A percentile compares a stretch with the other conserved stretches of the same genome.
Evolutionary conservation across 2,888 invertebrate genomes (phyloP).

Genomic region (Hyposoter didymator): DNA sequence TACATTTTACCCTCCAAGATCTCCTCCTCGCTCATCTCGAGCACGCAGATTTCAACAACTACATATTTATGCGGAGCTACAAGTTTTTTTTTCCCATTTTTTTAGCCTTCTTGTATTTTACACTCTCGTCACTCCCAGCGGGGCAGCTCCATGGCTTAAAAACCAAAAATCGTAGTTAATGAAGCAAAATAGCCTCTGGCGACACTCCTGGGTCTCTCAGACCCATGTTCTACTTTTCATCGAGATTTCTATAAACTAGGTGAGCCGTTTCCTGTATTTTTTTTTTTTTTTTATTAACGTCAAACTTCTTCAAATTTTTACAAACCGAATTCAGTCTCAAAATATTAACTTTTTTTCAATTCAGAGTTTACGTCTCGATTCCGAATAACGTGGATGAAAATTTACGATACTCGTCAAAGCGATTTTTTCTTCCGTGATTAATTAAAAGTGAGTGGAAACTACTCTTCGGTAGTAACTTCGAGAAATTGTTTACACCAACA

Average conservation of each 20-base stretch:
- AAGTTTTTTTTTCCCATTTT: conserved; percentile 9
- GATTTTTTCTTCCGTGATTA: background rate
- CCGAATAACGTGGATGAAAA: background rate
- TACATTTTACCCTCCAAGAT: conserved; percentile 26
- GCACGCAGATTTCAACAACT: conserved; percentile 32
- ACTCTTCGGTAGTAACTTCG: background rate
- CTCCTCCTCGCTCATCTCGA: background rate
- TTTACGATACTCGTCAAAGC: background rate
- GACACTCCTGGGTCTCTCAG: background rate
- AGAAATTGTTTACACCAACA: background rate
- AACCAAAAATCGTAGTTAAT: conserved; percentile 21
- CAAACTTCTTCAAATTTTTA: background rate
- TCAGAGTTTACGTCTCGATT: background rate
- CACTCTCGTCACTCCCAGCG: conserved; percentile 70
- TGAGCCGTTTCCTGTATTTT: background rate
- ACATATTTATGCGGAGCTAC: conserved; percentile 7
- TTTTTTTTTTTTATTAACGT: background rate
- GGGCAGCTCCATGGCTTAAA: conserved; percentile 74
- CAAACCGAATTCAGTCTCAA: background rate
- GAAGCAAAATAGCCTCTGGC: too few relatives aligned
- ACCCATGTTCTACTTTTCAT: background rate
- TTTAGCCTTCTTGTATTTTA: conserved; percentile 35
- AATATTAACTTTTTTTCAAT: background rate
- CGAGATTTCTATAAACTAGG: background rate
- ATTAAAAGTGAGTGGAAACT: background rate